Evolutionary conservation across 2,888 invertebrate genomes (phyloP).

Genomic region (Congeria kusceri): DNA sequence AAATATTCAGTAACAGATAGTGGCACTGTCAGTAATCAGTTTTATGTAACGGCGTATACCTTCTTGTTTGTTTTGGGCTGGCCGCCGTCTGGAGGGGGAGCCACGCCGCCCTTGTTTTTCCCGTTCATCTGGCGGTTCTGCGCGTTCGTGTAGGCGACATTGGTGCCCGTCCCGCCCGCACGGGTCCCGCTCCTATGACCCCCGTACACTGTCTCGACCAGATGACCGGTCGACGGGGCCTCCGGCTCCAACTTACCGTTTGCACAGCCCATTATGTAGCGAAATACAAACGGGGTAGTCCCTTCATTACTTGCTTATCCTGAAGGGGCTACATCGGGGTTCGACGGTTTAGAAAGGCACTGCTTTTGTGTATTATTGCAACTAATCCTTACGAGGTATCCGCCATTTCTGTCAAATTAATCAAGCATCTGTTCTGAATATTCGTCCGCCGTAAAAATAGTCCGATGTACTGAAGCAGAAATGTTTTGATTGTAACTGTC

Average conservation of each 20-base stretch:
- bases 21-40: no score
- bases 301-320: conserved; percentile 73
- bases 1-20: no score
- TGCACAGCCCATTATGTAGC: conserved; percentile 83
- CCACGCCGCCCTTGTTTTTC: conserved; percentile 56
- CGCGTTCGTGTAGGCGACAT: conserved; percentile 63
- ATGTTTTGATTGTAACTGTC: no score
- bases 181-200: conserved; percentile 66
- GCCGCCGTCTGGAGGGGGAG: conserved; percentile 67
- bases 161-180: conserved; percentile 66
- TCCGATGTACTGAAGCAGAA: background rate
- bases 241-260: conserved; percentile 83
- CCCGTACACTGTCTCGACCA: conserved; percentile 78
- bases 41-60: no score
- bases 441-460: conserved; percentile 39
- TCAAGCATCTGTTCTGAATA: conserved; percentile 39
- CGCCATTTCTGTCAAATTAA: conserved; percentile 53
- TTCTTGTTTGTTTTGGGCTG: conserved; percentile 77
- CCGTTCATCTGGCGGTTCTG: conserved; percentile 60
- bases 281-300: conserved; percentile 68
- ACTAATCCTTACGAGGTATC: conserved; percentile 17
- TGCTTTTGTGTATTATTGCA: conserved; percentile 4
- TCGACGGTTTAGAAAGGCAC: background rate
- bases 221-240: conserved; percentile 76
- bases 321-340: conserved; percentile 66